Conservation (phyloP, 2,888 invertebrate genomes). For the Hydroisotoma schaefferi region DNA sequence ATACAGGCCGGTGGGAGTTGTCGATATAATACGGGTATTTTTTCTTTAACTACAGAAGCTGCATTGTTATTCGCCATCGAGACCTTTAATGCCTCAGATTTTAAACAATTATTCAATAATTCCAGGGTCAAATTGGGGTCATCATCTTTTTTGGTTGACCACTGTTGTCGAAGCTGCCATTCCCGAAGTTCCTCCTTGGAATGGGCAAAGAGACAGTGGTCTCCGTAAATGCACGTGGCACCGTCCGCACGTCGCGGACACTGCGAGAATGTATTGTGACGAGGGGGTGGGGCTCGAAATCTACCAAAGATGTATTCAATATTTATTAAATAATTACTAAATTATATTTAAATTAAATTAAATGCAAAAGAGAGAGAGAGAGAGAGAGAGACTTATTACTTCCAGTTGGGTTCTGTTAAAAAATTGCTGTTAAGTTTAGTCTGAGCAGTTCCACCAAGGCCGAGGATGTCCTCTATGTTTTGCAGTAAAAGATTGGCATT, state of each 20-base stretch:
- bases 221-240: conserved; percentile 64
- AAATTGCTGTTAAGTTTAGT: neutral
- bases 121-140: no score
- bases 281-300: conserved; percentile 39
- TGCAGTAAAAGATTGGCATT: conserved; percentile 36
- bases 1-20: conserved; percentile 26
- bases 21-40: conserved; percentile 20
- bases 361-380: neutral
- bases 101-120: neutral
- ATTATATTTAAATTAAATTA: neutral
- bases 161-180: conserved; percentile 59
- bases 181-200: conserved; percentile 66
- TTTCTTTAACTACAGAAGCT: conserved; percentile 13
- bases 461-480: conserved; percentile 36
- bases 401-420: conserved; percentile 4
- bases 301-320: conserved; percentile 11
- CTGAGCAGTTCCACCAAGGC: neutral
- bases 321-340: neutral
- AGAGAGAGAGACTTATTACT: no score
- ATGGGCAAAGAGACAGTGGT: conserved; percentile 71
- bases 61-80: neutral
- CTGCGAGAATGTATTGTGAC: conserved; percentile 40
- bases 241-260: conserved; percentile 48
- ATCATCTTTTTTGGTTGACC: conserved; percentile 15
- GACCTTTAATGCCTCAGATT: neutral